Base-by-base conservation (phyloP, 2,113 vertebrate species). In the Phasianus colchicus region DNA sequence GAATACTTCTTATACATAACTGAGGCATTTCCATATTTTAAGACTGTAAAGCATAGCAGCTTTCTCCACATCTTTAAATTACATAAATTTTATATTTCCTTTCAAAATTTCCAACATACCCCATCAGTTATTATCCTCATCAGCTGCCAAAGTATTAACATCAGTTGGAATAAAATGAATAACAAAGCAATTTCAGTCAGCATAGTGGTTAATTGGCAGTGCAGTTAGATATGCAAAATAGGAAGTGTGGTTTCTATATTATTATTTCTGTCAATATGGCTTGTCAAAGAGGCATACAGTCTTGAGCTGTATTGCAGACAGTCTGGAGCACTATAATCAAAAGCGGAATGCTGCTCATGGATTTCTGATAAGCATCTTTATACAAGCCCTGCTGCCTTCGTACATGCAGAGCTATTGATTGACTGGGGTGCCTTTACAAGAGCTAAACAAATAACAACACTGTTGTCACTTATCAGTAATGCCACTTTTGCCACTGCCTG, bases 351-450 rank as follows among this genome's bases (percentile, higher is more conserved):
- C 77, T 91, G 95, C 96, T 97, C 95, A 97, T 98, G 95, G 97
- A 95, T 97, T 97, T 97, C 96, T 98, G 97, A 99, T 98, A 98
- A 98, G 96, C 89, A 98, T 98, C 97, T 98, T 97, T 97, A 97
- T 98, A 97, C 96, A 97, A 97, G 98, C 94, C 92, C 77, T 96
- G 72, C 93, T 96, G 95, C 97, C 97, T 97, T 92, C 94, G 95
- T 97, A 97, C 96, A 93, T 94, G 69, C 86, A 92, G 92, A 92
- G 94, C 93, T 98, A 98, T 98, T 98, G 97, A 98, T 98, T 97
- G 96, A 87, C 73, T 89, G 82, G 87, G 92, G 89, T 92, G 81
- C 86, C 79, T 97, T 96, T 97, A 75, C 92, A 97, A 96, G 90
- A 86, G 90, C 76, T 82, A 97, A 97, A 97, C 88, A 96, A 97